Evolutionary conservation across 2,113 vertebrate species (phyloP), one percentile per base, ranked within the genome.

Genomic region (Corythoichthys haematopterus): DNA sequence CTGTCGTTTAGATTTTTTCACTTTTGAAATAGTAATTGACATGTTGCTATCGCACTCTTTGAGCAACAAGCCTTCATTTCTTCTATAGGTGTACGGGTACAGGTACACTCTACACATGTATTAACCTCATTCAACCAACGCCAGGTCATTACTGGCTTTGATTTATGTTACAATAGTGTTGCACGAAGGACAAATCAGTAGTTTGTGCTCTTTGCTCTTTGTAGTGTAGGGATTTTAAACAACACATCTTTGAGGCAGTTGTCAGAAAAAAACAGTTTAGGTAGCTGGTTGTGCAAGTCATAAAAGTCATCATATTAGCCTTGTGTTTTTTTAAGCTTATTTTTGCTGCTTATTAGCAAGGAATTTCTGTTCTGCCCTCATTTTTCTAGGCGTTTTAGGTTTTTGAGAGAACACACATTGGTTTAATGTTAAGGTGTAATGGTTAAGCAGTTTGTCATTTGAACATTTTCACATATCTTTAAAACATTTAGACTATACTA

Each of bases 1-100:
- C 77, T 64, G 65, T 8, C 40, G 6, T 10, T 66, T 58, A 16
- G 60, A 47, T 35, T 40, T 45, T 46, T 33, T 33, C 5, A 13
- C 5, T 3, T 3, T 46, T 62, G 20, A 10, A 62, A 62, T 10
- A 57, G 33, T 36, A 14, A 56, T 12, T 2, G 55, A 56, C 35
- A 10, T 53, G 8, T 55, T 55, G 9, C 20, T 11, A 28, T 4
- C 10, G 10, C 28, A 11, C 20, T 10, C 1, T 55, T 20, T 55
- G 7, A 28, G 20, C 20, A 55, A 33, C 1, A 55, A 55, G 7
- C 3, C 3, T 55, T 55, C 8, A 55, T 57, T 57, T 57, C 10
- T 56, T 55, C 10, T 10, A 56, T 56, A 35, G 5, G 6, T n/a
- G 33, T 1, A 28, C 20, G 20, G 20, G 20, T 28, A 28, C 20